Evolutionary conservation across 2,888 invertebrate species (phyloP).

Genomic region (Odontocolon sp.): DNA sequence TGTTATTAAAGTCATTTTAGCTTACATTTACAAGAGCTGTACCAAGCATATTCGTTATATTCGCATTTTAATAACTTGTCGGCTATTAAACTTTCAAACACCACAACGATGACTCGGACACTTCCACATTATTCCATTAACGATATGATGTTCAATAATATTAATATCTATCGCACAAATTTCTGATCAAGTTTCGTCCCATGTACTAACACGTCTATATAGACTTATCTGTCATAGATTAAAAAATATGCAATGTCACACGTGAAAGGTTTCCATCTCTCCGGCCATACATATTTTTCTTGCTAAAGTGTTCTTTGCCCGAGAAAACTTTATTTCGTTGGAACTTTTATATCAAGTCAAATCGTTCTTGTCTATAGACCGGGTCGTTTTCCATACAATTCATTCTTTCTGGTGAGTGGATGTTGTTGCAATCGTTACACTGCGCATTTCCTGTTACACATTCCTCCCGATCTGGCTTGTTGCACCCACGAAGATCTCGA

Average conservation of each 20-base stretch:
- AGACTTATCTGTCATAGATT: not conserved
- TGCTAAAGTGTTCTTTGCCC: not conserved
- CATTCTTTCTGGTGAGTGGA: not conserved
- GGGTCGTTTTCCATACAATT: constrained; percentile 1
- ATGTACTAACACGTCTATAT: not conserved
- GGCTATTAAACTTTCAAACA: too few relatives aligned
- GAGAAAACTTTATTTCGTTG: not conserved
- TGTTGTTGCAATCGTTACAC: constrained; percentile 18
- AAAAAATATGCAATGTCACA: not conserved
- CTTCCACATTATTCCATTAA: too few relatives aligned
- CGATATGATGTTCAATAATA: too few relatives aligned
- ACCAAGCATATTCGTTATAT: too few relatives aligned
- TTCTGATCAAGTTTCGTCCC: not conserved
- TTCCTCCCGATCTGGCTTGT: not conserved
- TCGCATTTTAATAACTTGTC: too few relatives aligned
- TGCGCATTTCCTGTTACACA: not conserved
- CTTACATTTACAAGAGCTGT: too few relatives aligned
- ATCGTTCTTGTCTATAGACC: not conserved
- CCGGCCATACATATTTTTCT: not conserved
- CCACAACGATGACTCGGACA: too few relatives aligned
- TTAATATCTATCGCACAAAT: not conserved
- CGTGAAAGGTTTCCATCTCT: not conserved
- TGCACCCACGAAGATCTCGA: not conserved
- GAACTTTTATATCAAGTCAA: not conserved
- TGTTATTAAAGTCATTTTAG: too few relatives aligned